Evolutionary conservation across 2,113 vertebrate genomes (phyloP).

Genomic region (Gallinago undulata): DNA sequence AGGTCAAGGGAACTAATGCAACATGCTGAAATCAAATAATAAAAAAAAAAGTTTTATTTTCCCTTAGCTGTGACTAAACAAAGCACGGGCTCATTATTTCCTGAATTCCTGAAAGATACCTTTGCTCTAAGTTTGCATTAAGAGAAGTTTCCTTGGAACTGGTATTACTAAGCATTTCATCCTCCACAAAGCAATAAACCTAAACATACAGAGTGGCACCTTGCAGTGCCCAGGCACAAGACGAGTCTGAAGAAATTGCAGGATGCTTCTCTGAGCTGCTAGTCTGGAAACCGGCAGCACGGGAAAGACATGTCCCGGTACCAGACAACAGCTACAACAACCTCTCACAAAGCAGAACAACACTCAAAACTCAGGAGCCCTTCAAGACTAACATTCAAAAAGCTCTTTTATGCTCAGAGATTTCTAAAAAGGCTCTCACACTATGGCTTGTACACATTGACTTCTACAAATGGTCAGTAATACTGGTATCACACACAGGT

Average conservation of each 20-base stretch:
- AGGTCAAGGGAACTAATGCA: neutral
- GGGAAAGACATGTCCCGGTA: neutral
- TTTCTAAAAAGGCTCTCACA: neutral
- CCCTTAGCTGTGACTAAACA: neutral
- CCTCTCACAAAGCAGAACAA: neutral
- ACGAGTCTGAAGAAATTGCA: neutral
- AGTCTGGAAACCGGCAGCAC: neutral
- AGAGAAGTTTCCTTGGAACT: neutral
- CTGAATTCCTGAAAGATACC: neutral
- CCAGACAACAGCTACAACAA: neutral
- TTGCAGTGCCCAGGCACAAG: neutral
- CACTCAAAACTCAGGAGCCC: neutral
- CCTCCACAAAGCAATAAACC: neutral
- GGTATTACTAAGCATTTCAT: neutral
- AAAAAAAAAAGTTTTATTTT: neutral
- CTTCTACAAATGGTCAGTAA: neutral
- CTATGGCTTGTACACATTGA: neutral
- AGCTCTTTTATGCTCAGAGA: neutral
- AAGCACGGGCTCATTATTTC: neutral
- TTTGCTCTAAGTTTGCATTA: neutral
- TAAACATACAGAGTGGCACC: neutral
- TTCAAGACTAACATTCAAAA: neutral
- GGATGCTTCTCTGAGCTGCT: neutral
- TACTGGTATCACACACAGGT: rapidly evolving
- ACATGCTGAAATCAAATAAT: neutral